Percentiles rank a stretch among this genome's conserved stretches.
Conservation (phyloP, 2,113 vertebrate species). For the Opisthocomus hoazin region DNA sequence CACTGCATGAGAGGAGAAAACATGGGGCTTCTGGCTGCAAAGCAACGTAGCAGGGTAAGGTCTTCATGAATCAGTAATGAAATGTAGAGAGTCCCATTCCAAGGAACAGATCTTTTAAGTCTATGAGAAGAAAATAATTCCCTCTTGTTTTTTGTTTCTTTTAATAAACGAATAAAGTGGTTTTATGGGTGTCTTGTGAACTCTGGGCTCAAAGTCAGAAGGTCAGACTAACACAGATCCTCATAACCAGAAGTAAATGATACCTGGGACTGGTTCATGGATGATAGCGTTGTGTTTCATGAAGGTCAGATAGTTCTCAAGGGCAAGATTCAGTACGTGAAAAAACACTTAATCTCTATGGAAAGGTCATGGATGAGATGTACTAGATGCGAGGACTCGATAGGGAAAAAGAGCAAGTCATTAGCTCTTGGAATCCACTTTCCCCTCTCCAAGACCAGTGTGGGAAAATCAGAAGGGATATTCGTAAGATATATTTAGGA, state of each 20-base stretch:
- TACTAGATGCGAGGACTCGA: not conserved
- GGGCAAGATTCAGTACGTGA: not conserved
- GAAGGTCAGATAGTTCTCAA: not conserved
- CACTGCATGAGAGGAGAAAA: not conserved
- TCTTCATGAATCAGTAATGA: slow-evolving; percentile 20
- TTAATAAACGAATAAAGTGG: not conserved
- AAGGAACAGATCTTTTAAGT: not conserved
- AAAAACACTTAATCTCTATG: not conserved
- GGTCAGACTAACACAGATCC: not conserved
- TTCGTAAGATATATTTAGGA: not conserved
- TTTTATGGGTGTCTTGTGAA: not conserved
- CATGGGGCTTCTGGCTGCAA: not conserved
- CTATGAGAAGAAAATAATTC: not conserved
- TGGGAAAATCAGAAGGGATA: not conserved
- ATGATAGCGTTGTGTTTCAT: not conserved
- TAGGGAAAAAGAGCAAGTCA: not conserved
- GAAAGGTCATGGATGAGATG: not conserved
- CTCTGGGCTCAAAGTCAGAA: not conserved
- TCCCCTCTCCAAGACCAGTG: not conserved
- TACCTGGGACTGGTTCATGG: not conserved
- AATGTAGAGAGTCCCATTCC: not conserved
- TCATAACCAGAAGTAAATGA: not conserved
- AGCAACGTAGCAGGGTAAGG: not conserved
- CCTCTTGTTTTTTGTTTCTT: not conserved
- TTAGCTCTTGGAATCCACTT: not conserved